Evolutionary conservation across 2,113 vertebrate genomes (phyloP).

Genomic region (Physeter macrocephalus): DNA sequence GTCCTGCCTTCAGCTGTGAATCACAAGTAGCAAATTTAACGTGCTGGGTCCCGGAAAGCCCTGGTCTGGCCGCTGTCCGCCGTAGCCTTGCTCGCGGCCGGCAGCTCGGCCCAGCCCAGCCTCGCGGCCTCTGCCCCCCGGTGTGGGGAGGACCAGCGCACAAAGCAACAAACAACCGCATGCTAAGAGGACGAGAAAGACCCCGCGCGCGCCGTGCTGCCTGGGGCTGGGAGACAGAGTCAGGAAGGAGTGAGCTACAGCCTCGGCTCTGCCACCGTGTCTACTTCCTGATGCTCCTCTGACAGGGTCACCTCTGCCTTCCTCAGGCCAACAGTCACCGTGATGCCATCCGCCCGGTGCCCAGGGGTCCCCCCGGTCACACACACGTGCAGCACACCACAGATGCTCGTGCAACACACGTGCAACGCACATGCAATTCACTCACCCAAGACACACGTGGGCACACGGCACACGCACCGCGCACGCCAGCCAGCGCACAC

Average conservation of each 20-base stretch:
- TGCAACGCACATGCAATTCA: background rate
- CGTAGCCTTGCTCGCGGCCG: background rate
- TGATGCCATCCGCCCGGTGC: background rate
- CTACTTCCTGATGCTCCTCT: background rate
- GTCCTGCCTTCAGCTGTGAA: background rate
- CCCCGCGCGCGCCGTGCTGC: background rate
- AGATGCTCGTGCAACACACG: background rate
- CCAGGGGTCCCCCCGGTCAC: background rate
- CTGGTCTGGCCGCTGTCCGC: background rate
- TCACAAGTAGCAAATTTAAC: background rate
- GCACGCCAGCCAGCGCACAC: background rate
- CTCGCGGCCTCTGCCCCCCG: background rate
- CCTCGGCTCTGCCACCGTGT: background rate
- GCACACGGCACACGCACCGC: background rate
- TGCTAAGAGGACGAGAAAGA: too few species aligned
- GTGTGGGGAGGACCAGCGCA: background rate
- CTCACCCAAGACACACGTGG: background rate
- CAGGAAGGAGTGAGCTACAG: fast-evolving
- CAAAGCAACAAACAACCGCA: background rate
- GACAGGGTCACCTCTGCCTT: background rate
- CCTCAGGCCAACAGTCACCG: too few species aligned
- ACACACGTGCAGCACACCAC: background rate
- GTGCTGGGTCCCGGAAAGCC: background rate
- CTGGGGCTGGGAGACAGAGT: background rate
- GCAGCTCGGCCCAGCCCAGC: background rate